A percentile compares a stretch with the other conserved stretches of the same genome.
phyloP scores from a whole-genome alignment of 2,797 vertebrate genomes.

The Leptoclinus maculatus region DNA sequence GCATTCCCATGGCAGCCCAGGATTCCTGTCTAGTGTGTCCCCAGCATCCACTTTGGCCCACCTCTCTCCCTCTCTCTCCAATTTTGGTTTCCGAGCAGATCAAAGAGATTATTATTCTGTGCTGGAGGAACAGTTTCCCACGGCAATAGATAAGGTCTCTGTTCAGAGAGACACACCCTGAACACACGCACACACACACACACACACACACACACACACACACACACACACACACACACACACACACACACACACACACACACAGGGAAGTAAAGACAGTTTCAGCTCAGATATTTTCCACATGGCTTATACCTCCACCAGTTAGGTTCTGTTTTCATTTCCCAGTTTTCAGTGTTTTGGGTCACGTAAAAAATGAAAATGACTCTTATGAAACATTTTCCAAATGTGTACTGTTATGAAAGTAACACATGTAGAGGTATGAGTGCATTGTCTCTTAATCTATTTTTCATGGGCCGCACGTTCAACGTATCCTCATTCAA shows the following conservation, averaged over 20 bases:
- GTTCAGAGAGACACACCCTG: slow-evolving; percentile 46
- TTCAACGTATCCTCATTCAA: too few relatives aligned
- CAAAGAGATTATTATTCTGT: slow-evolving; percentile 65
- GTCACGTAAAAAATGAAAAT: background rate
- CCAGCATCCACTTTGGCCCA: background rate
- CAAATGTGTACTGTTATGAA: background rate
- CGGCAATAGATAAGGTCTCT: slow-evolving; percentile 49
- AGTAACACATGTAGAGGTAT: background rate
- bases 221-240: slow-evolving; percentile 23
- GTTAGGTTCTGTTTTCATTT: background rate
- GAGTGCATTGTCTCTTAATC: background rate
- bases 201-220: slow-evolving; percentile 7
- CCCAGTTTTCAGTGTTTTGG: background rate
- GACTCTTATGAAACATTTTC: background rate
- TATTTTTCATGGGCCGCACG: too few relatives aligned
- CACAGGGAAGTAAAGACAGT: background rate
- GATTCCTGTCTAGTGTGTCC: background rate
- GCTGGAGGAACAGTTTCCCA: slow-evolving; percentile 59
- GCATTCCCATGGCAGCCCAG: too few relatives aligned
- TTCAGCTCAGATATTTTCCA: background rate
- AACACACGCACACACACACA: slow-evolving; percentile 6
- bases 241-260: slow-evolving; percentile 5
- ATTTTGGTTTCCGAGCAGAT: slow-evolving; percentile 49
- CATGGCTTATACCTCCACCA: too few relatives aligned
- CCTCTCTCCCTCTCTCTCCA: slow-evolving; percentile 9